Percentiles rank a stretch among this genome's conserved stretches.
Evolutionary conservation across 2,888 invertebrate genomes (phyloP).

Genomic region (Temnothorax rugatulus): DNA sequence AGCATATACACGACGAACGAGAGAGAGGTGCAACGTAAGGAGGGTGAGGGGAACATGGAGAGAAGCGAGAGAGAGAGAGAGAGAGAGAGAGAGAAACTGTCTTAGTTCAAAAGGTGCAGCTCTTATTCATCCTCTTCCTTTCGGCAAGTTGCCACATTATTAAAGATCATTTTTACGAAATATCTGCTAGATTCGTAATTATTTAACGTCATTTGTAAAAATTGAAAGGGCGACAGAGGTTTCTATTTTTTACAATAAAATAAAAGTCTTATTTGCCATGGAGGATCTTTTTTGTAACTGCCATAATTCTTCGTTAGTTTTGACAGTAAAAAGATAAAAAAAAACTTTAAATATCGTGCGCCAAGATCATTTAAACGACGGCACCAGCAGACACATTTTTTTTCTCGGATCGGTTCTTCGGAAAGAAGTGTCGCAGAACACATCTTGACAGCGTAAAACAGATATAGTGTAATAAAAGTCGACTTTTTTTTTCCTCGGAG

Average conservation of each 20-base stretch:
- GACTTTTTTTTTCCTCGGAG: slow-evolving; percentile 49
- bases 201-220: slow-evolving; percentile 47
- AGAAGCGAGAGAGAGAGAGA: not conserved
- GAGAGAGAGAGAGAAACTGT: slow-evolving; percentile 19
- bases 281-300: not conserved
- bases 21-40: slow-evolving; percentile 49
- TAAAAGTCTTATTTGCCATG: not conserved
- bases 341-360: slow-evolving; percentile 20
- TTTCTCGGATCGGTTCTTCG: slow-evolving; percentile 40
- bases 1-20: slow-evolving; percentile 85
- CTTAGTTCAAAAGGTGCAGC: slow-evolving; percentile 66
- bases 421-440: slow-evolving; percentile 49
- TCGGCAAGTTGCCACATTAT: slow-evolving; percentile 31
- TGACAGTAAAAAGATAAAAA: slow-evolving; percentile 9
- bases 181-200: slow-evolving; percentile 37
- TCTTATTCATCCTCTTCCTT: slow-evolving; percentile 40
- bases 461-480: slow-evolving; percentile 67
- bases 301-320: slow-evolving; percentile 9
- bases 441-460: slow-evolving; percentile 60
- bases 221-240: too few relatives aligned
- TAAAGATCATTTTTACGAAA: slow-evolving; percentile 59
- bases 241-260: not conserved
- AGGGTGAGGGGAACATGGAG: not conserved
- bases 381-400: slow-evolving; percentile 35
- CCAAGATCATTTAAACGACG: slow-evolving; percentile 24